Evolutionary conservation across 2,888 invertebrate genomes (phyloP).

Genomic region (Sepiola atlantica): DNA sequence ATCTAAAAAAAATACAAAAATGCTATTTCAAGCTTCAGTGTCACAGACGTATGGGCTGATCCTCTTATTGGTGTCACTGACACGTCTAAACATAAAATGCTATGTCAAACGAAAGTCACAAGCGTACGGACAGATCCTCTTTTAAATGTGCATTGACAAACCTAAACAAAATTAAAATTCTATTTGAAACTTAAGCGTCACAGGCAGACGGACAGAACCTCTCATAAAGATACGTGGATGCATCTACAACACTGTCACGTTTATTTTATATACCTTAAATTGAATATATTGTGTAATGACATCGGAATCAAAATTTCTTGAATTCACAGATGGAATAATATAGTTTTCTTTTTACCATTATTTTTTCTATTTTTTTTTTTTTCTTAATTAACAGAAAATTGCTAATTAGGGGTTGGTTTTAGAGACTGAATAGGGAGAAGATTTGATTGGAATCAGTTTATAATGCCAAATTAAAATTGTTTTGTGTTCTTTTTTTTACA

Average conservation of each 20-base stretch:
- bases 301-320: background rate
- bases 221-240: too few species aligned
- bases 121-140: too few species aligned
- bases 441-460: constrained; percentile 12
- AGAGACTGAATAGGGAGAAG: background rate
- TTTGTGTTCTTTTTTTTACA: background rate
- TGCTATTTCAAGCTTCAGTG: too few species aligned
- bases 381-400: constrained; percentile 21
- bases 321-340: background rate
- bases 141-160: too few species aligned
- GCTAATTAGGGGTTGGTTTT: constrained; percentile 23
- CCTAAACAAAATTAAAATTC: too few species aligned
- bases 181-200: too few species aligned
- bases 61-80: too few species aligned
- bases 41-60: too few species aligned
- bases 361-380: background rate
- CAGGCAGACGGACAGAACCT: too few species aligned
- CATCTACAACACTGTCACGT: background rate
- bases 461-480: background rate
- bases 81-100: too few species aligned
- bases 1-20: too few species aligned
- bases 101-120: too few species aligned
- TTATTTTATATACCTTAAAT: constrained; percentile 10
- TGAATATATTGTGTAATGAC: background rate
- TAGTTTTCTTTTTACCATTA: background rate